Evolutionary conservation across 2,888 invertebrate genomes (phyloP), one percentile per base, ranked within the genome.

Genomic region (Caenorhabditis drosophilae): DNA sequence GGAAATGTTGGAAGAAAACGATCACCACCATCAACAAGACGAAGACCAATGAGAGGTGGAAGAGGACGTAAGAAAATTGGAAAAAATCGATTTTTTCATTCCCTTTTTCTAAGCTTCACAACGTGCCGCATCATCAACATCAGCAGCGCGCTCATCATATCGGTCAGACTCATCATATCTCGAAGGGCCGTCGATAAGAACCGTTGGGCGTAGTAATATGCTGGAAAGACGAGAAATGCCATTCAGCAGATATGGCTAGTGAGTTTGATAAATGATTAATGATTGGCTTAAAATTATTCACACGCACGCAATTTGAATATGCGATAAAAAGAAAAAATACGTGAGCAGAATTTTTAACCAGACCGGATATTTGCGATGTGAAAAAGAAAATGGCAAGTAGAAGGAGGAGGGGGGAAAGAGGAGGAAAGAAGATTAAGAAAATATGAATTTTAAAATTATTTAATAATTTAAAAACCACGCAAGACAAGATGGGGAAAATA

Each of bases 231-330:
- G 23, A 42, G 42, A 9, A 20, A 7, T 16, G 23, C 42, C 42
- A 42, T 55, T 54, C 25, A n/a, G 50, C 2, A 41, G 41, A 27
- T 62, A 62, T 42, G 56, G 56, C 48, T 62, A 56, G 56, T 62
- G 38, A 56, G 61, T 55, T 47, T 42, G 27, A 27, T 31, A 9
- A 31, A 31, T 31, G 31, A 6, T 31, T 9, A 31, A 12, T 31
- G 31, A 31, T 31, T 31, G 7, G 6, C 31, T 9, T 12, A 31
- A 31, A 31, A 31, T 31, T 12, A 31, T 31, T 31, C 12, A 31
- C 12, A 9, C 31, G 12, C 12, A 12, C 12, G 31, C 6, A 31
- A 31, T 9, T 9, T 31, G 31, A 31, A 31, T 31, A 31, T 31
- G 7, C 31, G 31, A 9, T 31, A 9, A 31, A 9, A 31, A n/a